phyloP scores from a whole-genome alignment of 2,113 vertebrate genomes.

The Bubo scandiacus region DNA sequence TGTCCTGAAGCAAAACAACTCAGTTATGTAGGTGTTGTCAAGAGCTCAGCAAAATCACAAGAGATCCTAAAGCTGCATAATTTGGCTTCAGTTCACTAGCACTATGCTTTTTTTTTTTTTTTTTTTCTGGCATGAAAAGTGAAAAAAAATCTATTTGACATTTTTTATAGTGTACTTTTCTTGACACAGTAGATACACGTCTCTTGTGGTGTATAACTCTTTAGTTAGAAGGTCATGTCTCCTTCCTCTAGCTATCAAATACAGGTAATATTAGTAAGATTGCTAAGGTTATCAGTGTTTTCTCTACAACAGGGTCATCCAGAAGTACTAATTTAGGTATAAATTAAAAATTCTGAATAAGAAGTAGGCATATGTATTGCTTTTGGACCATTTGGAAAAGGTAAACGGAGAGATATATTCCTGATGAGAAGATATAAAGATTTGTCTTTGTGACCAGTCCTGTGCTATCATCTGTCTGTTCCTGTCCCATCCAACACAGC shows the following conservation, averaged over 20 bases:
- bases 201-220: neutral
- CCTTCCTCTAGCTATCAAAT: neutral
- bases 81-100: neutral
- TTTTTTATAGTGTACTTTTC: neutral
- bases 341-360: neutral
- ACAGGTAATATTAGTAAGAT: neutral
- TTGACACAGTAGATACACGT: neutral
- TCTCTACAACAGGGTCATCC: neutral
- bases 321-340: neutral
- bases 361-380: neutral
- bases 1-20: neutral
- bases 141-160: neutral
- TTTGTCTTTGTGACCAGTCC: neutral
- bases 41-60: slow-evolving; percentile 19
- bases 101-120: neutral
- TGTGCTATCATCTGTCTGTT: neutral
- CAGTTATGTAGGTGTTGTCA: neutral
- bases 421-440: neutral
- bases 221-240: neutral
- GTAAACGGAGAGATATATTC: neutral
- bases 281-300: neutral
- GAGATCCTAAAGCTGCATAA: neutral
- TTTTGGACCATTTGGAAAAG: neutral
- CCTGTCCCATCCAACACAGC: neutral
- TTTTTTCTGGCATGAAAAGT: neutral